phyloP scores from a whole-genome alignment of 2,888 invertebrate species.

The Polyploca ridens region DNA sequence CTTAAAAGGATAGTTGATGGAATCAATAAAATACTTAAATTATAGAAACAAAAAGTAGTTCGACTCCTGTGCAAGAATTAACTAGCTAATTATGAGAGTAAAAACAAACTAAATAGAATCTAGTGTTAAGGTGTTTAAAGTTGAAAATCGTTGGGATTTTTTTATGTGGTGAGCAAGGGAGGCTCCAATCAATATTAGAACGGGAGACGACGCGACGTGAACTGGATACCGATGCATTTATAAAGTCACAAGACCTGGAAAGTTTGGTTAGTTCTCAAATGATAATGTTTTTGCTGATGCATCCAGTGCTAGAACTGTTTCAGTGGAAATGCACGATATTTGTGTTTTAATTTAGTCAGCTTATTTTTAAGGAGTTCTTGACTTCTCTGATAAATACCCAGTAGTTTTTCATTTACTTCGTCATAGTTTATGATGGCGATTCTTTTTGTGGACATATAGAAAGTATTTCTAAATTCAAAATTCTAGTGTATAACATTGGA shows the following conservation, averaged over 20 bases:
- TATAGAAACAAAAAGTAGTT: conserved; percentile 10
- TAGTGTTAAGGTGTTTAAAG: background rate
- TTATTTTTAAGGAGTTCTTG: background rate
- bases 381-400: background rate
- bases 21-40: conserved; percentile 12
- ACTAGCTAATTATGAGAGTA: background rate
- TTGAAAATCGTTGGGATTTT: background rate
- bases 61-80: conserved; percentile 7
- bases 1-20: background rate
- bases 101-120: background rate
- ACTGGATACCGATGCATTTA: conserved; percentile 22
- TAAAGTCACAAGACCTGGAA: conserved; percentile 4
- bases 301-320: background rate
- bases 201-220: conserved; percentile 23
- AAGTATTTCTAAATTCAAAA: too few species aligned
- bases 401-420: background rate
- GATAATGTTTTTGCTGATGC: conserved; percentile 10
- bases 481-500: too few species aligned
- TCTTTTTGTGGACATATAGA: too few species aligned
- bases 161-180: conserved; percentile 22
- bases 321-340: background rate
- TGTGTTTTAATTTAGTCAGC: background rate
- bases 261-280: conserved; percentile 6
- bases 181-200: conserved; percentile 32
- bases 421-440: too few species aligned